Evolutionary conservation across 2,797 vertebrate genomes (phyloP), one percentile per base, ranked within the genome.

Genomic region (Salmo trutta): DNA sequence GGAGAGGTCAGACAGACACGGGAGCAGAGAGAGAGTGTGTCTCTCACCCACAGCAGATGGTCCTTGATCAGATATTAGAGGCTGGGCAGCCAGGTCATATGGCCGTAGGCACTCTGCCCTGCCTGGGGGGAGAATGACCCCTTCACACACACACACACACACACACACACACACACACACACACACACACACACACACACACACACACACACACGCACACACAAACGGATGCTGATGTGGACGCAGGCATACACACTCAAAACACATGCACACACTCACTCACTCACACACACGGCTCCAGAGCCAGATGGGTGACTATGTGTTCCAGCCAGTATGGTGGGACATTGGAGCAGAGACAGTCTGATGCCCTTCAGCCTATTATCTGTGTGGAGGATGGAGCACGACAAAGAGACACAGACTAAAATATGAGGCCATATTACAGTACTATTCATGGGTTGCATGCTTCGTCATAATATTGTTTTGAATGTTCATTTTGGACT

Each of bases 1-100:
- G 88, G 90, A 89, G 91, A 91, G 89, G 93, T 92, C 90, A 85
- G 82, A 47, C 73, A 74, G 67, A 59, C 24, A 29, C 84, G 80
- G 77, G 82, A 79, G 86, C 78, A 80, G 71, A 82, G 84, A 74
- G 83, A 84, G 88, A 91, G 82, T 64, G 72, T 87, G 91, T 76
- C 81, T 90, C 90, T 93, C 84, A 87, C 87, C 85, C 75, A 74
- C 90, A 94, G 89, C 94, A 95, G 94, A 95, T 94, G 94, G 94
- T 88, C 91, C 87, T 92, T 94, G 94, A 92, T 93, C 91, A 91
- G 94, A 91, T 89, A 93, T 93, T 92, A 95, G 90, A 92, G 88
- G 74, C 4, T 33, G 90, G 93, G 90, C 88, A 81, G 56, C 0
- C 75, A 88, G 91, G 93, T 64, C 53, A 82, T 87, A 19, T 15